Conservation (phyloP, 2,888 invertebrate species). For the Nomada fucata region DNA sequence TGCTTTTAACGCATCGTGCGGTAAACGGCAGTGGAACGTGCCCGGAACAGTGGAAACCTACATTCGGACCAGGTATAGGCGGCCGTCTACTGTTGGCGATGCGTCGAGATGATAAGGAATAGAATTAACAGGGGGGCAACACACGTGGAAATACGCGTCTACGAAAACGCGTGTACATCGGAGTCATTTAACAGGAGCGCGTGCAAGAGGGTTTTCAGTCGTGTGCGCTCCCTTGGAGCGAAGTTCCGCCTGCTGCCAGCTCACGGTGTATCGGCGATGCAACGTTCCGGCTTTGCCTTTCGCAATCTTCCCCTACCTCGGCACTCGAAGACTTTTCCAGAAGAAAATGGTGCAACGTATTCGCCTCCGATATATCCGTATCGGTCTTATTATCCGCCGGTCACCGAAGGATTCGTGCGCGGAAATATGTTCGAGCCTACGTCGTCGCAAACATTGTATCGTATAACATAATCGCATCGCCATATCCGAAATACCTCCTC, state of each 20-base stretch:
- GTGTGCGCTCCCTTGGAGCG: constrained; percentile 82
- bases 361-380: no score
- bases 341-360: constrained; percentile 20
- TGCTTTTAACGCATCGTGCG: neutral
- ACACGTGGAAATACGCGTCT: neutral
- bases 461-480: no score
- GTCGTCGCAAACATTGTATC: no score
- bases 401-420: no score
- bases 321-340: constrained; percentile 46
- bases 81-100: constrained; percentile 12
- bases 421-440: no score
- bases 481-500: no score
- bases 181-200: constrained; percentile 56
- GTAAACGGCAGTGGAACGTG: no score
- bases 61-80: constrained; percentile 4
- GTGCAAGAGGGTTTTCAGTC: constrained; percentile 64
- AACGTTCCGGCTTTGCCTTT: constrained; percentile 65
- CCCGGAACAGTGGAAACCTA: neutral
- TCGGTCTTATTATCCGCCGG: no score
- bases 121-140: neutral
- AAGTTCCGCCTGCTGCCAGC: constrained; percentile 80
- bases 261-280: constrained; percentile 67
- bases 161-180: neutral
- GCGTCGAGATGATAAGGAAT: constrained; percentile 11
- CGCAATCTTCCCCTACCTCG: constrained; percentile 54